Evolutionary conservation across 2,113 vertebrate species (phyloP), one percentile per base, ranked within the genome.

Genomic region (Dasyurus viverrinus): DNA sequence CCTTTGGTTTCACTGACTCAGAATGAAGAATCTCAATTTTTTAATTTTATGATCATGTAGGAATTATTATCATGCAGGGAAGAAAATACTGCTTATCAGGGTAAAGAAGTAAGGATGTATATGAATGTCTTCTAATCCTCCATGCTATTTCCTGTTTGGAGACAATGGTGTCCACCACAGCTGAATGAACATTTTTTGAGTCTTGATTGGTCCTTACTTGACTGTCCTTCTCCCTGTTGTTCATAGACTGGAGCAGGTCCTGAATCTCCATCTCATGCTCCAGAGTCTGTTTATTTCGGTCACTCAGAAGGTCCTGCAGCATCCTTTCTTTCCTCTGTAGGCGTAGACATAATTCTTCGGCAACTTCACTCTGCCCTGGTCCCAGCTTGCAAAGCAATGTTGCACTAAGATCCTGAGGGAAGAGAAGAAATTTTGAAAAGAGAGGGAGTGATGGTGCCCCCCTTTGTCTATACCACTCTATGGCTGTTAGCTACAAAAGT

Each of bases 261-360:
- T 98, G 99, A 92, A 99, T 98, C 97, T 99, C 99, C 47, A 98
- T 93, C 93, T 99, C 98, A 0, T 99, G 99, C 90, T 99, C 99
- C 97, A 98, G 94, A 0, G 98, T 97, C 91, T 99, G 99, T 3
- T 9, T 97, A 93, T 95, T 99, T 2, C 98, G 98, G 95, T 99
- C 99, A 0, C 97, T 97, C 0, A 99, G 98, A n/a, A 99, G 98
- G 46, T 99, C 99, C 98, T 99, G 99, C 92, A 99, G 98, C 98
- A 99, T 98, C 91, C 98, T 98, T 95, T 99, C 99, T 89, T 99
- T 99, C 14, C 98, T 98, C 95, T 99, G 99, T 23, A 99, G 99
- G 42, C 98, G 99, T 92, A 98, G 60, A 96, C 99, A 99, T 91
- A 99, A 98, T 93, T 99, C 99, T 96, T 99, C 99, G 11, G 99